Conservation (phyloP, 2,113 vertebrate genomes). For the Paratilapia polleni region DNA sequence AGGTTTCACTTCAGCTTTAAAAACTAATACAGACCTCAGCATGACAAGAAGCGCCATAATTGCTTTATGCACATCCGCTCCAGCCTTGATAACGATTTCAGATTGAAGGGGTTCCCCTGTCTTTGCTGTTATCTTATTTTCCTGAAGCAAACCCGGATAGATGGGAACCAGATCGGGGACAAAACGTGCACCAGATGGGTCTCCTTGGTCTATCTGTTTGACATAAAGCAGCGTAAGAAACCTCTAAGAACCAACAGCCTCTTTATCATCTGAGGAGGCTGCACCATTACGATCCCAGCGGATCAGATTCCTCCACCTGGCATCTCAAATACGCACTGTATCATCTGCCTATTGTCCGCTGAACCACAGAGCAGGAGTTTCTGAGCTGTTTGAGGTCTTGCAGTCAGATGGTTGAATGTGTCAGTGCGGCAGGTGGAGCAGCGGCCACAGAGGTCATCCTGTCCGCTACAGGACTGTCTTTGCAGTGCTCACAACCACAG, state of each 20-base stretch:
- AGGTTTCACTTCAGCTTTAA: conserved; percentile 6
- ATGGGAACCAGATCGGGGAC: conserved; percentile 40
- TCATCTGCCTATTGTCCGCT: conserved; percentile 43
- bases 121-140: conserved; percentile 4
- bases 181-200: conserved; percentile 42
- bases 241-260: background rate
- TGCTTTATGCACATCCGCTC: conserved; percentile 13
- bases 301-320: conserved; percentile 61
- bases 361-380: background rate
- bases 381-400: background rate
- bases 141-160: conserved; percentile 15
- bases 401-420: background rate
- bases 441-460: conserved; percentile 6
- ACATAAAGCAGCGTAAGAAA: conserved; percentile 6
- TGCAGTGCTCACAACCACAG: background rate
- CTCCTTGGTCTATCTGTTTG: conserved; percentile 2
- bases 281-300: conserved; percentile 34
- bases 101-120: background rate
- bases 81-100: background rate
- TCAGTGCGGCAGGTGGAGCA: conserved; percentile 43
- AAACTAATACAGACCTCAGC: background rate
- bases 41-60: background rate
- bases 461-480: background rate
- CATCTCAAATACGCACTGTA: conserved; percentile 45
- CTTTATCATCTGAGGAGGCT: conserved; percentile 37